These are phyloP conservation scores for Flabesymbios commensalis DNA, from an alignment of 2,888 invertebrate species.

Conservation along the genomic window DNA sequence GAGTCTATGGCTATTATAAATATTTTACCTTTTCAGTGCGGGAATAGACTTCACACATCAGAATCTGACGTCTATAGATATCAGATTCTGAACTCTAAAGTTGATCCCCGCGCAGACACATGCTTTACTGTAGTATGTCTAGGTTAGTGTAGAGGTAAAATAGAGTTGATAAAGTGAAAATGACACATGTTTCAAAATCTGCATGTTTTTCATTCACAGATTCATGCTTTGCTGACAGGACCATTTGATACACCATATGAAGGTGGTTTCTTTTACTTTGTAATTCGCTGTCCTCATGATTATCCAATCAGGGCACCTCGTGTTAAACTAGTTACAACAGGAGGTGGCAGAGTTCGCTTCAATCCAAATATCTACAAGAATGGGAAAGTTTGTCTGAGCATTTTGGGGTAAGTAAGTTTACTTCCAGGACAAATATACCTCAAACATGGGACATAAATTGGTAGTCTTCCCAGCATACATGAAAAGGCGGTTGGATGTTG, in stretches of 20 bases:
- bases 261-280: constrained; percentile 64
- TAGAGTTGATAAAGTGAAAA: background rate
- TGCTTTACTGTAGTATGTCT: no score
- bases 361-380: constrained; percentile 70
- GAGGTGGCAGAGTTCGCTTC: constrained; percentile 67
- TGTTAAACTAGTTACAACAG: constrained; percentile 69
- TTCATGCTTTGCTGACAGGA: constrained; percentile 68
- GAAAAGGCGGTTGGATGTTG: no score
- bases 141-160: no score
- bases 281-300: constrained; percentile 66
- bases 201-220: constrained; percentile 38
- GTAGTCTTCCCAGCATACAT: no score
- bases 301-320: constrained; percentile 67
- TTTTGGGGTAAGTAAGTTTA: constrained; percentile 63
- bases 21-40: no score
- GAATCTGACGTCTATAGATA: no score
- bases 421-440: background rate
- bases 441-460: no score
- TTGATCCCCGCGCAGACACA: no score
- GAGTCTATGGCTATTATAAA: no score
- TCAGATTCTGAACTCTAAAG: no score
- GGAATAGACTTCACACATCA: no score
- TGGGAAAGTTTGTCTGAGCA: constrained; percentile 68
- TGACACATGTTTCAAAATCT: background rate
- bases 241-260: constrained; percentile 70